These are phyloP conservation scores for Sebastes kiyomatsui DNA, from an alignment of 2,797 vertebrate species.

Conservation along the genomic window DNA sequence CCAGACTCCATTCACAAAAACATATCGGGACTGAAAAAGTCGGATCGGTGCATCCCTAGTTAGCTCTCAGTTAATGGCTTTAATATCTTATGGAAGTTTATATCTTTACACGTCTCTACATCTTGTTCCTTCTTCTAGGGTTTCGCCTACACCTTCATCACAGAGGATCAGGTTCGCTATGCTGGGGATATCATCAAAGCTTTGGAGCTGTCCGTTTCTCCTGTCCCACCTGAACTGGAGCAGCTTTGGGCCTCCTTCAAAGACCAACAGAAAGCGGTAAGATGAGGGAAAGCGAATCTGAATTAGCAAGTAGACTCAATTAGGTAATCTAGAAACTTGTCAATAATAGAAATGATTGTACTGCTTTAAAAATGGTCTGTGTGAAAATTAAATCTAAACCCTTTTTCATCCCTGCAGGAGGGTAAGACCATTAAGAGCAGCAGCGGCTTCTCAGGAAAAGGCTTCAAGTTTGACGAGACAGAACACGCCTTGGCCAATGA, in stretches of 20 bases:
- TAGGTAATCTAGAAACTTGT: background rate
- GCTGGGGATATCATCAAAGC: constrained; percentile 98
- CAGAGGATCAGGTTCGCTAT: constrained; percentile 93
- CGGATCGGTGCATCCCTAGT: background rate
- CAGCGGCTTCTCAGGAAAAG: constrained; percentile 98
- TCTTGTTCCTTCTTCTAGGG: constrained; percentile 79
- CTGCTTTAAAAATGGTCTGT: background rate
- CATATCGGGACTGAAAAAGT: too few relatives aligned
- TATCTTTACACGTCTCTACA: background rate
- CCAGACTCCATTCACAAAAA: too few relatives aligned
- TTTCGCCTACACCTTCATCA: constrained; percentile 97
- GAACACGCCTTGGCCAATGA: constrained; percentile 97
- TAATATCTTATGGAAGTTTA: background rate
- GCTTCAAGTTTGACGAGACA: constrained; percentile 98
- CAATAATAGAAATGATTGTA: too few relatives aligned
- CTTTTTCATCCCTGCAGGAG: constrained; percentile 79
- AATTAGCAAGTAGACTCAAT: background rate
- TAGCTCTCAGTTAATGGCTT: background rate
- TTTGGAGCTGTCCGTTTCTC: constrained; percentile 91
- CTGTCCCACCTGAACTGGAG: constrained; percentile 91
- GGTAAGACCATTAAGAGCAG: constrained; percentile 97
- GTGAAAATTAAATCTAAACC: background rate
- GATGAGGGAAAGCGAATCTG: constrained; percentile 2
- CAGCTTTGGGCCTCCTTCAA: constrained; percentile 96
- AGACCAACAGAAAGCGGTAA: constrained; percentile 97